These are phyloP conservation scores for Chaetops frenatus DNA, from an alignment of 2,113 vertebrate genomes.

Conservation along the genomic window DNA sequence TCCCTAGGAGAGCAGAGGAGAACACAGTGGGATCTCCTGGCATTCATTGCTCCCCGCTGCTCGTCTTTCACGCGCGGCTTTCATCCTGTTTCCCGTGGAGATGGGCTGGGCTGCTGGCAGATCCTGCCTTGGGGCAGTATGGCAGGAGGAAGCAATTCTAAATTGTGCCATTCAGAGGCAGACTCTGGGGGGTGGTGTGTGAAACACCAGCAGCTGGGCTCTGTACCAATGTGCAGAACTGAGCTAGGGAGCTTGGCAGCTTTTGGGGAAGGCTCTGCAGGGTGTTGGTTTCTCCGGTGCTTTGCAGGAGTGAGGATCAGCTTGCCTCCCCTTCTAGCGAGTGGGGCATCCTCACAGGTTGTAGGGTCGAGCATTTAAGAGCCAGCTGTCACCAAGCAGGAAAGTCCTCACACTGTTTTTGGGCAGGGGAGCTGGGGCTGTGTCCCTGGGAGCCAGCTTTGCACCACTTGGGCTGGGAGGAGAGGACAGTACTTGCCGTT, in stretches of 20 bases:
- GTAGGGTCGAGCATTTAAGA: not conserved
- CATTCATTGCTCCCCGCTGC: not conserved
- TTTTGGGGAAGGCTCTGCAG: not conserved
- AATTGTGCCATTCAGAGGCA: not conserved
- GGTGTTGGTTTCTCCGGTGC: rapidly evolving
- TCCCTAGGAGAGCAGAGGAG: not conserved
- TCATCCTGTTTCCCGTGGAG: rapidly evolving
- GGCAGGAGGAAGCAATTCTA: not conserved
- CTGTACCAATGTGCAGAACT: not conserved
- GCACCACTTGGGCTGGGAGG: not conserved
- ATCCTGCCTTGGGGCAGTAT: not conserved
- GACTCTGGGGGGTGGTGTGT: not conserved
- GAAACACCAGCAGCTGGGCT: not conserved
- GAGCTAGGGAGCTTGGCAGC: not conserved
- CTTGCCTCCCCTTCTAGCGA: not conserved
- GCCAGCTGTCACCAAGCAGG: not conserved
- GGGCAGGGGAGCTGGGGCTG: not conserved
- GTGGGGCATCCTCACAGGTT: not conserved
- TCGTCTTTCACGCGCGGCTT: not conserved
- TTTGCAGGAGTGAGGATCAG: not conserved
- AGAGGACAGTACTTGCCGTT: not conserved
- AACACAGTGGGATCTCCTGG: not conserved
- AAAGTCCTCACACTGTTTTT: rapidly evolving
- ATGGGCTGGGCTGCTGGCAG: not conserved
- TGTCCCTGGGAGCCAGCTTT: not conserved